These are phyloP conservation scores for Dolichallabes microphthalmus DNA, from an alignment of 2,113 vertebrate genomes.

Conservation along the genomic window DNA sequence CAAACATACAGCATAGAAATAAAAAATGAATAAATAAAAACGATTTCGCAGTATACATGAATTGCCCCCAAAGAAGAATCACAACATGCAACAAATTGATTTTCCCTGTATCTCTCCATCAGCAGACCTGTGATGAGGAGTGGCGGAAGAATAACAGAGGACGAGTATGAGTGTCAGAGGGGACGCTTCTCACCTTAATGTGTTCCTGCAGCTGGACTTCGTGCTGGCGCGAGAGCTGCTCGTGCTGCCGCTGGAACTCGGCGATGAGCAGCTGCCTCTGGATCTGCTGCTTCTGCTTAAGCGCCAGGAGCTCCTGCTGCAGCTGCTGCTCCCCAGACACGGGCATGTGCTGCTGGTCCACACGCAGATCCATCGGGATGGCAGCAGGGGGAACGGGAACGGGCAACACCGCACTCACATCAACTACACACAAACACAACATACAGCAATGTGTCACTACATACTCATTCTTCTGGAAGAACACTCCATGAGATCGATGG, in stretches of 20 bases:
- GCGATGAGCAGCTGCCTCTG: slow-evolving; percentile 95
- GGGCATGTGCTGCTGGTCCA: slow-evolving; percentile 85
- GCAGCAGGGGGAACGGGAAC: slow-evolving; percentile 82
- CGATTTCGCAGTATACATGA: too few relatives aligned
- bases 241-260: slow-evolving; percentile 95
- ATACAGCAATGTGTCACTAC: neutral
- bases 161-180: neutral
- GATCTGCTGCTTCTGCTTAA: slow-evolving; percentile 98
- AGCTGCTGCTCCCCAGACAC: slow-evolving; percentile 89
- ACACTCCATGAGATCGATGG: neutral
- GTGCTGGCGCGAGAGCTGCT: slow-evolving; percentile 93
- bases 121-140: too few relatives aligned
- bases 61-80: too few relatives aligned
- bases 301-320: slow-evolving; percentile 92
- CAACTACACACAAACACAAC: slow-evolving; percentile 72
- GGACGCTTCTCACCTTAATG: slow-evolving; percentile 79
- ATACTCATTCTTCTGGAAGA: neutral
- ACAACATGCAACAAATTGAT: too few relatives aligned
- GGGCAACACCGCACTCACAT: slow-evolving; percentile 87
- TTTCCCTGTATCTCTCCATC: too few relatives aligned
- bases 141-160: neutral
- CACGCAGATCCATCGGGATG: slow-evolving; percentile 92
- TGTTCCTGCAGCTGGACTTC: slow-evolving; percentile 95
- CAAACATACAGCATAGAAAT: too few relatives aligned
- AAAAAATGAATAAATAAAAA: too few relatives aligned